A percentile compares a stretch with the other conserved stretches of the same genome.
Evolutionary conservation across 2,797 vertebrate genomes (phyloP).

Genomic region (Brotula barbata): DNA sequence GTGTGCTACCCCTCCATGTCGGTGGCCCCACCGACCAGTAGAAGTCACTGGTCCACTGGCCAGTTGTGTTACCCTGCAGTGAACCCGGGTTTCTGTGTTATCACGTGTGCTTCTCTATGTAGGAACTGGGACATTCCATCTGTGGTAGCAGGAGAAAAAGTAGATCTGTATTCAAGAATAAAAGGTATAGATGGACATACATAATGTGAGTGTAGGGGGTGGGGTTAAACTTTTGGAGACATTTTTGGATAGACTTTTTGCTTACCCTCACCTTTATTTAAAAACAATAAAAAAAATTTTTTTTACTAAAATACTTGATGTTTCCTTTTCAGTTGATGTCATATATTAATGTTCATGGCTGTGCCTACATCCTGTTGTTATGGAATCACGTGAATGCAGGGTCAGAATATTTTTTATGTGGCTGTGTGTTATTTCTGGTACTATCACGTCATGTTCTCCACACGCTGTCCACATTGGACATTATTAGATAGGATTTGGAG

Average conservation of each 20-base stretch:
- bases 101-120: too few relatives aligned
- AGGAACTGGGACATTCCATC: slow-evolving; percentile 35
- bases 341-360: background rate
- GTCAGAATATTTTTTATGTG: background rate
- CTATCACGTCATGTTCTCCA: background rate
- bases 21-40: too few relatives aligned
- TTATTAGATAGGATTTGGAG: background rate
- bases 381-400: background rate
- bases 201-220: too few relatives aligned
- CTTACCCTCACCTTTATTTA: too few relatives aligned
- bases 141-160: slow-evolving; percentile 14
- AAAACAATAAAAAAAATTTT: slow-evolving; percentile 27
- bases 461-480: background rate
- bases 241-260: too few relatives aligned
- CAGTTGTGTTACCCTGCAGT: too few relatives aligned
- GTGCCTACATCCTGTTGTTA: background rate
- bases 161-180: too few relatives aligned
- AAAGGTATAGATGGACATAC: too few relatives aligned
- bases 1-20: too few relatives aligned
- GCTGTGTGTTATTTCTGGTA: slow-evolving; percentile 2
- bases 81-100: too few relatives aligned
- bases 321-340: background rate
- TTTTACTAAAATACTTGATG: background rate
- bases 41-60: too few relatives aligned
- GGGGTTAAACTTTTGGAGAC: too few relatives aligned